A percentile compares a stretch with the other conserved stretches of the same genome.
Conservation (phyloP, 2,113 vertebrate species). For the Andinoacara biseriatus region DNA sequence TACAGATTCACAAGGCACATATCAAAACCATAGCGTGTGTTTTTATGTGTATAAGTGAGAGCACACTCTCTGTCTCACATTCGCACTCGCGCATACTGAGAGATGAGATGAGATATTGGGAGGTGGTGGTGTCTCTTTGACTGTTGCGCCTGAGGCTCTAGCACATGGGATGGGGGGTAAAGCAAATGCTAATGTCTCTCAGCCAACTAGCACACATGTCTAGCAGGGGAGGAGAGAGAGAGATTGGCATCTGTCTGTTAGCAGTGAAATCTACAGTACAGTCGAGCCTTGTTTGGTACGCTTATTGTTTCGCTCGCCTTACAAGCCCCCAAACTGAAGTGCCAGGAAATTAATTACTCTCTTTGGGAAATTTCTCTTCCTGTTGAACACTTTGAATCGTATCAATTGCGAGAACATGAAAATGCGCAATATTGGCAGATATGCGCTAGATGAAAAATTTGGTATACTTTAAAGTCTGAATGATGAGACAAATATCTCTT, state of each 20-base stretch:
- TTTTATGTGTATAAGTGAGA: conserved; percentile 26
- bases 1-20: conserved; percentile 25
- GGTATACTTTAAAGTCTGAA: conserved; percentile 41
- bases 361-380: conserved; percentile 71
- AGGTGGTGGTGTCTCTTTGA: conserved; percentile 73
- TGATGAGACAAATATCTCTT: conserved; percentile 45
- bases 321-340: conserved; percentile 57
- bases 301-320: conserved; percentile 62
- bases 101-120: conserved; percentile 71
- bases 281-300: conserved; percentile 36
- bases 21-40: conserved; percentile 58
- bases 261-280: conserved; percentile 42
- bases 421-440: conserved; percentile 64
- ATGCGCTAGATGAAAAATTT: conserved; percentile 18
- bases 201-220: conserved; percentile 76
- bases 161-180: conserved; percentile 72
- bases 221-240: conserved; percentile 41
- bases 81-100: conserved; percentile 66
- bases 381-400: conserved; percentile 56
- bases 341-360: conserved; percentile 78
- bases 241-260: conserved; percentile 79
- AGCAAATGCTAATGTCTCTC: conserved; percentile 77
- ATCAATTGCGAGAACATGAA: conserved; percentile 56
- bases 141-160: conserved; percentile 74
- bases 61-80: conserved; percentile 52